phyloP scores from a whole-genome alignment of 1,140 invertebrate genomes.

The Frieseomelitta varia region DNA sequence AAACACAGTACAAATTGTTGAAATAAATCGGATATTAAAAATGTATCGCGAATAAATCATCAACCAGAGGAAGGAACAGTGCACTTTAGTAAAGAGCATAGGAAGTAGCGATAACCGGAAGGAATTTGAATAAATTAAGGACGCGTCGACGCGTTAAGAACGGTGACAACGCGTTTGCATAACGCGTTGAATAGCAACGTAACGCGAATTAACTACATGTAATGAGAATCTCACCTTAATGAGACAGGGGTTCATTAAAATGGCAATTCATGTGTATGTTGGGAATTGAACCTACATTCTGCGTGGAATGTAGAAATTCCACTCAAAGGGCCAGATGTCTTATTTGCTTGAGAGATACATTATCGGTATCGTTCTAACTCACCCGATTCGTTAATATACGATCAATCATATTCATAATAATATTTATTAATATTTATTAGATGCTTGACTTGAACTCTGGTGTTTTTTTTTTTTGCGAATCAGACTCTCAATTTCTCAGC shows the following conservation, averaged over 20 bases:
- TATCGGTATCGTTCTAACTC: background rate
- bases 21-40: too few species aligned
- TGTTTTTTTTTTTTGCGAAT: too few species aligned
- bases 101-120: background rate
- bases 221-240: conserved; percentile 17
- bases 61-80: too few species aligned
- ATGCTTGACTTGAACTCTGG: too few species aligned
- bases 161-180: conserved; percentile 4
- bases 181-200: background rate
- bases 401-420: too few species aligned
- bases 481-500: too few species aligned
- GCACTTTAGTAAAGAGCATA: too few species aligned
- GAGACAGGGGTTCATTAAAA: conserved; percentile 9
- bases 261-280: background rate
- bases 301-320: background rate
- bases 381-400: background rate
- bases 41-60: background rate
- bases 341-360: background rate
- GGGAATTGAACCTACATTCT: background rate
- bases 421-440: too few species aligned
- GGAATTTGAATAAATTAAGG: background rate
- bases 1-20: too few species aligned
- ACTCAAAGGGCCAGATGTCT: too few species aligned
- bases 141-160: background rate
- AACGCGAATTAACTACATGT: conserved; percentile 6